Base-by-base conservation (phyloP, 30 jellyfish, hydroid and myxozoan genomes). In the Euphysa ruthae region DNA sequence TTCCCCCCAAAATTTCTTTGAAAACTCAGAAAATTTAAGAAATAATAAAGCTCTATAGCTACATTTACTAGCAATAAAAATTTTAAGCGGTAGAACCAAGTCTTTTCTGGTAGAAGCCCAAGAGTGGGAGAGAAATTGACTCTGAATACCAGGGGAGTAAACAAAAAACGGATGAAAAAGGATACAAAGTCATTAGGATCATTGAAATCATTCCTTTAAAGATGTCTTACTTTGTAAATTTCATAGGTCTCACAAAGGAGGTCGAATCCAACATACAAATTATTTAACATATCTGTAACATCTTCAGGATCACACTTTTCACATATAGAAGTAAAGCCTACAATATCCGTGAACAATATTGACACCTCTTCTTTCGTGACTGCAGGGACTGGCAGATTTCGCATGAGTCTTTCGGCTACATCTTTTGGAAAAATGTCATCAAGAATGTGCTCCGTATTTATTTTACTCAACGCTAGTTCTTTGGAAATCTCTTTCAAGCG, bases 351-450 rank as follows among this genome's bases (percentile, higher is more conserved):
- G 25, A 71, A 71, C 35, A 71, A 33, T 10, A 71, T 33, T 29
- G 83, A 55, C 70, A 71, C 83, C 0, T 55, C 81, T 31, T 56
- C 83, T 21, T 46, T 49, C 26, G 78, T 71, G 38, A 54, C 79
- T 6, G 83, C 81, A 6, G 83, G 83, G 7, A 71, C 83, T 12
- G 79, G 79, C 2, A 18, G 61, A 19, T 58, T 49, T 1, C 83
- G 83, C 83, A 71, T 71, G n/a, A 71, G 69, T n/a, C 61, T n/a
- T 18, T 55, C 78, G 14, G 83, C 78, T 20, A 71, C 83, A 57
- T 58, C 79, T 43, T 58, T 55, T 13, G 83, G 83, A 31, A 71
- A 71, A 2, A 71, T 71, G 64, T 71, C 83, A 32, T 71, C 83
- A 3, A 71, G 33, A 1, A 71, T 34, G 33, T 55, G 27, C 32